phyloP scores from a whole-genome alignment of 2,113 vertebrate genomes.

The Xenotilapia caudafasciata region DNA sequence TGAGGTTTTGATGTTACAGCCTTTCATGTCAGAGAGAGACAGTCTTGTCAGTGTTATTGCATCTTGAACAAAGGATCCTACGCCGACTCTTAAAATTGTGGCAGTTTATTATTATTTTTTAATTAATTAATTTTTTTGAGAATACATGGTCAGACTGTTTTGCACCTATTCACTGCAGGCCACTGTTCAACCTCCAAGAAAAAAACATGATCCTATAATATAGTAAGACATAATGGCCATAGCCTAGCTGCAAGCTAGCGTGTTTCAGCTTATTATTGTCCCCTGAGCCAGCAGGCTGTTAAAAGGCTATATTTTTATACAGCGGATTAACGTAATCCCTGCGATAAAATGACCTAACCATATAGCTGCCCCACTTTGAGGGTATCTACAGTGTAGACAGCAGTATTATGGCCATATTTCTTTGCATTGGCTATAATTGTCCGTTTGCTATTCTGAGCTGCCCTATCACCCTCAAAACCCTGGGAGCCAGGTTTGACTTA shows the following conservation, averaged over 20 bases:
- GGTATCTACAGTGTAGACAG: conserved; percentile 11
- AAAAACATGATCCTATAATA: background rate
- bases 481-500: background rate
- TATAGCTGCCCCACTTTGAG: conserved; percentile 16
- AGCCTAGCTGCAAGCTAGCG: background rate
- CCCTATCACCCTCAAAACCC: background rate
- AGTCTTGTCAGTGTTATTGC: background rate
- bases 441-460: conserved; percentile 12
- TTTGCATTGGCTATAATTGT: background rate
- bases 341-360: conserved; percentile 20
- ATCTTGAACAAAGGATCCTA: background rate
- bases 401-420: background rate
- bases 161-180: background rate
- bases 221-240: background rate
- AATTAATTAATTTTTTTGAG: background rate
- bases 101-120: background rate
- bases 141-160: background rate
- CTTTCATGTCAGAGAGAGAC: conserved; percentile 40
- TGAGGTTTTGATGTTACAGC: conserved; percentile 26
- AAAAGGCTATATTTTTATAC: conserved; percentile 45
- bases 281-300: conserved; percentile 6
- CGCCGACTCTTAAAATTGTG: background rate
- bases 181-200: background rate
- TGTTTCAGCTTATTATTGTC: conserved; percentile 31
- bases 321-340: conserved; percentile 50